A percentile compares a stretch with the other conserved stretches of the same genome.
Conservation (phyloP, 2,888 invertebrate species). For the Drosophila kanekoi region DNA sequence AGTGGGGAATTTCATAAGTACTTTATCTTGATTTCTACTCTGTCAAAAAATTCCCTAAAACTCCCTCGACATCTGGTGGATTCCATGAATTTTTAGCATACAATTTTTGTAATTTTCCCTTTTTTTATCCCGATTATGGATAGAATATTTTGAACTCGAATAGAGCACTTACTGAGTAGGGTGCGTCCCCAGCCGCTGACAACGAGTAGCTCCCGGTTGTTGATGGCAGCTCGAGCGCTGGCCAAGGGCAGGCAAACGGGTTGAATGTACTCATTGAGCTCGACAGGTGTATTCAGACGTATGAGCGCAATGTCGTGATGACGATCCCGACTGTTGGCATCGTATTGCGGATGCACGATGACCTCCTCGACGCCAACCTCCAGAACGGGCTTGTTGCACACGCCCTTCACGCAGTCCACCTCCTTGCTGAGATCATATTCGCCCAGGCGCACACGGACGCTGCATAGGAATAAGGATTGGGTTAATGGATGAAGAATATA, state of each 20-base stretch:
- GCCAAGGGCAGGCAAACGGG: conserved; percentile 88
- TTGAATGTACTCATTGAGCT: conserved; percentile 86
- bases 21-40: no score
- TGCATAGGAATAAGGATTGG: not conserved
- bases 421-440: conserved; percentile 82
- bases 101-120: no score
- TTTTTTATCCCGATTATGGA: no score
- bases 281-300: conserved; percentile 87
- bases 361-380: conserved; percentile 88
- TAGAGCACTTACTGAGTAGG: conserved; percentile 79
- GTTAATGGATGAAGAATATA: not conserved
- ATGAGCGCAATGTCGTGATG: conserved; percentile 90
- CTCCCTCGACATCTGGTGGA: no score
- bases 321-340: conserved; percentile 86
- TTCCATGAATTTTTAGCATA: no score
- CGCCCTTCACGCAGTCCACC: conserved; percentile 84
- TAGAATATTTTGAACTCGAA: no score
- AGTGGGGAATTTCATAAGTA: not conserved
- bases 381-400: conserved; percentile 87
- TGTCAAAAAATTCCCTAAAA: no score
- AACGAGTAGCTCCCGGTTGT: conserved; percentile 83
- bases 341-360: conserved; percentile 89
- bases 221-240: conserved; percentile 79
- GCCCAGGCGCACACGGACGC: conserved; percentile 79
- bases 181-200: conserved; percentile 89